Evolutionary conservation across 1,140 invertebrate genomes (phyloP).

Genomic region (Drosophila tropicalis): DNA sequence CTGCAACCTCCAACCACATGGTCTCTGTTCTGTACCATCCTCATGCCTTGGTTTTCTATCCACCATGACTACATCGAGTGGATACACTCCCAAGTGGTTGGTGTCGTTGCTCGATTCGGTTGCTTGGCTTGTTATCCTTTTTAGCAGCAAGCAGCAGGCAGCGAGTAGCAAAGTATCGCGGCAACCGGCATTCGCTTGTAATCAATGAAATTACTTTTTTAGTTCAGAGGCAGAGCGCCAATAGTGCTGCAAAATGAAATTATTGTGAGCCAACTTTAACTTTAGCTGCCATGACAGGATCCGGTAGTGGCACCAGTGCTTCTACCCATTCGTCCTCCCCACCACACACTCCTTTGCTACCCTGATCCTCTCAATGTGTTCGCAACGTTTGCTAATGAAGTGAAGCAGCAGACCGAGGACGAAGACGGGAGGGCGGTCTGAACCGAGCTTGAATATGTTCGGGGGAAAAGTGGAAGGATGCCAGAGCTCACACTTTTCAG

Average conservation of each 20-base stretch:
- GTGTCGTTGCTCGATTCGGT: conserved; percentile 54
- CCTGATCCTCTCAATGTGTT: conserved; percentile 9
- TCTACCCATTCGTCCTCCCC: no score
- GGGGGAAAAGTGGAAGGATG: conserved; percentile 32
- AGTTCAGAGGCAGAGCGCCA: conserved; percentile 65
- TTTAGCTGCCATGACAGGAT: conserved; percentile 13
- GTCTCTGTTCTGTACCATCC: no score
- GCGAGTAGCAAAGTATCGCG: neutral
- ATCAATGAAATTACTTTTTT: conserved; percentile 80
- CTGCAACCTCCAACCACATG: neutral
- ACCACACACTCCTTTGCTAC: no score
- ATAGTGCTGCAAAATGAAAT: conserved; percentile 77
- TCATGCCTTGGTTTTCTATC: neutral
- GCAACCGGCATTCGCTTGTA: conserved; percentile 45
- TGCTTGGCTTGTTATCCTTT: conserved; percentile 60
- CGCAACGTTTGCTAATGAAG: conserved; percentile 75
- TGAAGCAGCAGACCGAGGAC: conserved; percentile 27
- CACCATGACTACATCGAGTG: conserved; percentile 34
- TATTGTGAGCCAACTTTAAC: conserved; percentile 57
- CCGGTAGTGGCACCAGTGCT: neutral
- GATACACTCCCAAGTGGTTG: conserved; percentile 58
- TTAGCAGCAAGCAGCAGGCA: neutral
- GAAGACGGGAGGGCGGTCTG: conserved; percentile 9
- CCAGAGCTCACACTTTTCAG: conserved; percentile 70
- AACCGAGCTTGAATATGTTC: no score